Percentiles rank a stretch among this genome's conserved stretches.
Conservation (phyloP, 1,140 invertebrate genomes). For the Macrosteles quadrilineatus region DNA sequence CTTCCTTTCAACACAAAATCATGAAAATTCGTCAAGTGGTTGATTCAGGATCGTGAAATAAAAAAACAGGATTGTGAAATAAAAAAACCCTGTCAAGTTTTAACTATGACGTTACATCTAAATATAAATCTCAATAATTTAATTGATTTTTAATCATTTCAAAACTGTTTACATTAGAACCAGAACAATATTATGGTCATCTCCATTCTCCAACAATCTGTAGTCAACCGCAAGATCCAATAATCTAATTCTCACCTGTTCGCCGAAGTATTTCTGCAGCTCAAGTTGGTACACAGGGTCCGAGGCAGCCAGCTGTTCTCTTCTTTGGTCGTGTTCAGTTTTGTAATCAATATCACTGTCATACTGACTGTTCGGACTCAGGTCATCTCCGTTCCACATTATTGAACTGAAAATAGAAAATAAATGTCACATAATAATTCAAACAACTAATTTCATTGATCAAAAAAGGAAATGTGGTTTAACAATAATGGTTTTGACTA, state of each 20-base stretch:
- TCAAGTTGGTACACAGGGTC: conserved; percentile 73
- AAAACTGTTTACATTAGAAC: too few species aligned
- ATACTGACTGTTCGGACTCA: conserved; percentile 47
- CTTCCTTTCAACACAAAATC: too few species aligned
- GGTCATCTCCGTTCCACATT: conserved; percentile 49
- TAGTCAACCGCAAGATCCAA: too few species aligned
- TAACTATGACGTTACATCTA: conserved; percentile 29
- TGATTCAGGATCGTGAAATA: too few species aligned
- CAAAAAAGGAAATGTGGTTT: conserved; percentile 9
- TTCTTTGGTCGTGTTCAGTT: conserved; percentile 59
- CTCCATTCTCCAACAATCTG: too few species aligned
- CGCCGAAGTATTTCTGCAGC: conserved; percentile 66
- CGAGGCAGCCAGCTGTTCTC: conserved; percentile 58
- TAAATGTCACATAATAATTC: conserved; percentile 8
- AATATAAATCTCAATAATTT: too few species aligned
- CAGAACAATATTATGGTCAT: too few species aligned
- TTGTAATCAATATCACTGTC: conserved; percentile 54
- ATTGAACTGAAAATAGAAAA: conserved; percentile 50
- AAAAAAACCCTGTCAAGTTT: neutral
- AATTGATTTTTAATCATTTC: too few species aligned
- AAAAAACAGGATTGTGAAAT: conserved; percentile 24
- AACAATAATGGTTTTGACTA: conserved; percentile 48
- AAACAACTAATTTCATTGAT: neutral
- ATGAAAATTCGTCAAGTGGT: too few species aligned
- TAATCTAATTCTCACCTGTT: conserved; percentile 66